These are phyloP conservation scores for Crematogaster levior DNA, from an alignment of 2,888 invertebrate species.

Conservation along the genomic window DNA sequence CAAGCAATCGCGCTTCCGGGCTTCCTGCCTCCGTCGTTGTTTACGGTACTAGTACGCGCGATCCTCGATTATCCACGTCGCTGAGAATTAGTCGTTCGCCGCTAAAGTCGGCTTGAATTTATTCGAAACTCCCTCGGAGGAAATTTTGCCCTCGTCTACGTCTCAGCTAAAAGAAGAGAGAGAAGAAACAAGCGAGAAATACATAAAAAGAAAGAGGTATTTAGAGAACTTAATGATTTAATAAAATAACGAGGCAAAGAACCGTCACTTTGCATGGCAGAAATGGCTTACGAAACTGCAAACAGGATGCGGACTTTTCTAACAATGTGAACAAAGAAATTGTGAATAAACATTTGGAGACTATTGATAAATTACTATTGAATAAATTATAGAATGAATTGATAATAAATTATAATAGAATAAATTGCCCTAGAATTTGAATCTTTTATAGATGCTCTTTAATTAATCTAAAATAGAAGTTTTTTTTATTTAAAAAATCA, in stretches of 20 bases:
- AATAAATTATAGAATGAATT: too few species aligned
- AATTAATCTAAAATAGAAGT: not conserved
- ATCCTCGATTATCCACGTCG: slow-evolving; percentile 68
- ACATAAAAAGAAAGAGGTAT: not conserved
- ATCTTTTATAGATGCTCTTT: not conserved
- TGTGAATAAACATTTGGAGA: not conserved
- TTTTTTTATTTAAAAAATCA: not conserved
- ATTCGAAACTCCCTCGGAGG: slow-evolving; percentile 44
- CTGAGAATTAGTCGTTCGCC: slow-evolving; percentile 63
- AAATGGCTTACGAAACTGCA: slow-evolving; percentile 50
- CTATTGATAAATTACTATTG: too few species aligned
- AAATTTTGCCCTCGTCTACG: slow-evolving; percentile 38
- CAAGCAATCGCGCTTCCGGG: slow-evolving; percentile 1
- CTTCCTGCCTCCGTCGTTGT: slow-evolving; percentile 40
- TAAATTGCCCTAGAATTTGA: too few species aligned
- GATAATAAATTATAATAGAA: too few species aligned
- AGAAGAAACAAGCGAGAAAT: not conserved
- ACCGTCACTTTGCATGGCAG: slow-evolving; percentile 53
- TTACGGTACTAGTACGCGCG: slow-evolving; percentile 46
- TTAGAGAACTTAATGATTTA: slow-evolving; percentile 57
- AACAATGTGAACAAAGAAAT: slow-evolving; percentile 17
- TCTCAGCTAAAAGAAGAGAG: slow-evolving; percentile 37
- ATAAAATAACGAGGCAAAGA: slow-evolving; percentile 70
- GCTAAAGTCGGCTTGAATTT: slow-evolving; percentile 62
- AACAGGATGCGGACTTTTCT: slow-evolving; percentile 46